Percentiles rank a stretch among this genome's conserved stretches.
phyloP scores from a whole-genome alignment of 2,113 vertebrate genomes.

The Brevimyrus niger region DNA sequence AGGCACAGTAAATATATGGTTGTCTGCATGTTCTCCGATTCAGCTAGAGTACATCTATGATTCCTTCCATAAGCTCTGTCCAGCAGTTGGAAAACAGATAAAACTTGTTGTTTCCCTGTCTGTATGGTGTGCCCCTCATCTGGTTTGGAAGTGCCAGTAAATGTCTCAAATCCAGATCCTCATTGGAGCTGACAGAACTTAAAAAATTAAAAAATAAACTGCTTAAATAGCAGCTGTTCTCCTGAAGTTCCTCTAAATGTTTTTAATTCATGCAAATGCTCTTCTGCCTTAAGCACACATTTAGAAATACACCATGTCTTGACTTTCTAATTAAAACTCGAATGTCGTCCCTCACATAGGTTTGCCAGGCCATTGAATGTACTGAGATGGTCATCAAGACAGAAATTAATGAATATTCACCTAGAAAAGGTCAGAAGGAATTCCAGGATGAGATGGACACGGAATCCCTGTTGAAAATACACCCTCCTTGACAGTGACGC shows the following conservation, averaged over 20 bases:
- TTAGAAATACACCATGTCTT: not conserved
- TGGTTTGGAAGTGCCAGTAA: not conserved
- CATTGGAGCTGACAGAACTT: not conserved
- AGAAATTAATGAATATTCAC: not conserved
- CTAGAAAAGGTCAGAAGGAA: not conserved
- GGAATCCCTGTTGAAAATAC: not conserved
- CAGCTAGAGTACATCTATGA: not conserved
- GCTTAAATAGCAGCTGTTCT: not conserved
- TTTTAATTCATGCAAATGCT: not conserved
- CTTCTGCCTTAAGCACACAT: not conserved
- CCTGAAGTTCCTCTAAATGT: not conserved
- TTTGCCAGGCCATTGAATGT: not conserved
- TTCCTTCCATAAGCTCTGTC: not conserved
- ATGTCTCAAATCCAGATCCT: not conserved
- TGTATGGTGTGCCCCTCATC: not conserved
- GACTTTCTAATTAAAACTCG: not conserved
- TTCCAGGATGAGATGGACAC: not conserved
- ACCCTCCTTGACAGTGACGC: not conserved
- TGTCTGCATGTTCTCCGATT: not conserved
- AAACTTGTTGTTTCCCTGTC: not conserved
- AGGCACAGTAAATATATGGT: constrained; percentile 1
- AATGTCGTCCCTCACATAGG: not conserved
- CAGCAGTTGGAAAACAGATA: constrained; percentile 4
- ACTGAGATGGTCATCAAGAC: not conserved
- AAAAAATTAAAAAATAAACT: not conserved